A percentile compares a stretch with the other conserved stretches of the same genome.
Evolutionary conservation across 2,797 vertebrate genomes (phyloP).

Genomic region (Setipinna tenuifilis): DNA sequence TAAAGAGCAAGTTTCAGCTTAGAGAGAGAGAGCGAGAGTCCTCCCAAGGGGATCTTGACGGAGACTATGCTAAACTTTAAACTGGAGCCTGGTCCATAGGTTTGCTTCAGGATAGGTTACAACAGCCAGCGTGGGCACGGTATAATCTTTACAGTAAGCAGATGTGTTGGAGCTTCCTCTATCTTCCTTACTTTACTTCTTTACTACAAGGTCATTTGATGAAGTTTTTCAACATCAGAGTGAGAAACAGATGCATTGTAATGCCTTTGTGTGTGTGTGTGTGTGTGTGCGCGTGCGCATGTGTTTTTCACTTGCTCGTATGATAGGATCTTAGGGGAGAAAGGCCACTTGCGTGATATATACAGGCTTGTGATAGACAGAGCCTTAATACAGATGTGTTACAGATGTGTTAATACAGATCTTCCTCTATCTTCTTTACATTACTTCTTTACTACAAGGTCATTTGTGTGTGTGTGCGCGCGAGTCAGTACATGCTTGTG

Average conservation of each 20-base stretch:
- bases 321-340: background rate
- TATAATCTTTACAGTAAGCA: no score
- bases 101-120: background rate
- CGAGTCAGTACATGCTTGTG: no score
- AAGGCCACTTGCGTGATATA: background rate
- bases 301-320: background rate
- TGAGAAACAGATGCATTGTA: no score
- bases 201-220: no score
- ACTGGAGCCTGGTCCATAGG: background rate
- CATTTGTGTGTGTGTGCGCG: no score
- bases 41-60: slow-evolving; percentile 27
- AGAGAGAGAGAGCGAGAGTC: slow-evolving; percentile 24
- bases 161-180: no score
- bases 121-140: background rate
- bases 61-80: slow-evolving; percentile 27
- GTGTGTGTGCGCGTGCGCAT: no score
- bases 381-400: background rate
- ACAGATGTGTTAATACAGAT: no score
- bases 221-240: no score
- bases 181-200: background rate
- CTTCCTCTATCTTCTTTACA: no score
- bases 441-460: no score
- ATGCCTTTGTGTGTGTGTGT: no score
- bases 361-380: background rate
- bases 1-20: slow-evolving; percentile 40